Evolutionary conservation across 2,888 invertebrate species (phyloP).

Genomic region (Oithona nana): DNA sequence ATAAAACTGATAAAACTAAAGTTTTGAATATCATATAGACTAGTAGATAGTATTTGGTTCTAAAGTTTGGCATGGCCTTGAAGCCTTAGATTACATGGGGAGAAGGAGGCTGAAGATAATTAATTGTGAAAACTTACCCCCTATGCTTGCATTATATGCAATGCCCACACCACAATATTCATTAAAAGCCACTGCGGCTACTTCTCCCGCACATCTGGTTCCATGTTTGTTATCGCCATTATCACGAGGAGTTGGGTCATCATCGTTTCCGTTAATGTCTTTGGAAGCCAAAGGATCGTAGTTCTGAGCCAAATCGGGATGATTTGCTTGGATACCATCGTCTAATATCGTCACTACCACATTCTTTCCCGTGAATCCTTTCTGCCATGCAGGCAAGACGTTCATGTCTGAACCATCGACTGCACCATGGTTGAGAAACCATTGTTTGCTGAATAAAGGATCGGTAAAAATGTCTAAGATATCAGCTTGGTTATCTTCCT

Average conservation of each 20-base stretch:
- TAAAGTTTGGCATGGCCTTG: too few species aligned
- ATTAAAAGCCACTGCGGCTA: slow-evolving; percentile 90
- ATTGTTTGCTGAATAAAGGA: slow-evolving; percentile 21
- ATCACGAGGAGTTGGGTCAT: slow-evolving; percentile 96
- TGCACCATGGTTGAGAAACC: slow-evolving; percentile 53
- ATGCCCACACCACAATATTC: slow-evolving; percentile 93
- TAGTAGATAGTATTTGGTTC: too few species aligned
- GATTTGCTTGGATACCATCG: slow-evolving; percentile 91
- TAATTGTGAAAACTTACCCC: too few species aligned
- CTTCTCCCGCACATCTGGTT: slow-evolving; percentile 95
- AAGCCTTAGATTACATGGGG: too few species aligned
- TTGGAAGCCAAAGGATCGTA: slow-evolving; percentile 36
- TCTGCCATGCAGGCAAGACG: slow-evolving; percentile 79
- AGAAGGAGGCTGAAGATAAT: too few species aligned
- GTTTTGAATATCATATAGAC: too few species aligned
- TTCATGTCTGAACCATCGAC: slow-evolving; percentile 94
- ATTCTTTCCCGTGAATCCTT: slow-evolving; percentile 87
- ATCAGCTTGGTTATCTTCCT: too few species aligned
- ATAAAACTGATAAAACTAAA: too few species aligned
- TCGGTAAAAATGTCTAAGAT: slow-evolving; percentile 19
- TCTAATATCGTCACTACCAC: slow-evolving; percentile 92
- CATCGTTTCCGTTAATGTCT: slow-evolving; percentile 91
- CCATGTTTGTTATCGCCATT: slow-evolving; percentile 98
- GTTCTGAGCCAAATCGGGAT: slow-evolving; percentile 77
- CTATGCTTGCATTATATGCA: slow-evolving; percentile 89